These are phyloP conservation scores for Gnathonemus echidnorhynchus DNA, from an alignment of 2,113 vertebrate species.

Conservation along the genomic window DNA sequence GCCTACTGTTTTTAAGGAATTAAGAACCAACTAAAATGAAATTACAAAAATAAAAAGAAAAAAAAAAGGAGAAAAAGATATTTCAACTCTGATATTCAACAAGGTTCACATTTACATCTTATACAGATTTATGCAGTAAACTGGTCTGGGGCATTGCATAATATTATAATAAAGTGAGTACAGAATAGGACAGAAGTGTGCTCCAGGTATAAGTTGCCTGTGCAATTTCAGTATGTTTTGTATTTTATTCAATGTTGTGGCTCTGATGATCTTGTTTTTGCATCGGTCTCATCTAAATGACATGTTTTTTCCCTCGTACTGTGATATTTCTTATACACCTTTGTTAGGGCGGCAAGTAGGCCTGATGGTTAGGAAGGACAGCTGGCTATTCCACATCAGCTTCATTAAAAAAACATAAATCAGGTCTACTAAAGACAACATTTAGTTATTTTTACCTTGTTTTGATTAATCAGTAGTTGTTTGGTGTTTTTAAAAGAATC, in stretches of 20 bases:
- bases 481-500: neutral
- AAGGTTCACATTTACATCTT: neutral
- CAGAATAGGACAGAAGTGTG: neutral
- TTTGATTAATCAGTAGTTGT: neutral
- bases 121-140: neutral
- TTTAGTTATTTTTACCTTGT: neutral
- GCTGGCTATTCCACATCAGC: neutral
- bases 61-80: neutral
- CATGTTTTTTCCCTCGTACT: neutral
- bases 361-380: neutral
- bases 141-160: neutral
- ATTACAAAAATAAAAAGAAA: neutral
- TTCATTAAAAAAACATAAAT: neutral
- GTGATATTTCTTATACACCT: neutral
- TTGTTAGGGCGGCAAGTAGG: neutral
- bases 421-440: neutral
- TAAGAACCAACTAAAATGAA: neutral
- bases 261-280: neutral
- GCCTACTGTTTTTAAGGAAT: neutral
- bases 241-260: neutral
- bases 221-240: neutral
- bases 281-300: neutral
- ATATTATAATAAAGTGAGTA: neutral
- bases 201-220: neutral
- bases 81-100: neutral